phyloP scores from a whole-genome alignment of 2,888 invertebrate genomes.

The Podotricha telesiphe region DNA sequence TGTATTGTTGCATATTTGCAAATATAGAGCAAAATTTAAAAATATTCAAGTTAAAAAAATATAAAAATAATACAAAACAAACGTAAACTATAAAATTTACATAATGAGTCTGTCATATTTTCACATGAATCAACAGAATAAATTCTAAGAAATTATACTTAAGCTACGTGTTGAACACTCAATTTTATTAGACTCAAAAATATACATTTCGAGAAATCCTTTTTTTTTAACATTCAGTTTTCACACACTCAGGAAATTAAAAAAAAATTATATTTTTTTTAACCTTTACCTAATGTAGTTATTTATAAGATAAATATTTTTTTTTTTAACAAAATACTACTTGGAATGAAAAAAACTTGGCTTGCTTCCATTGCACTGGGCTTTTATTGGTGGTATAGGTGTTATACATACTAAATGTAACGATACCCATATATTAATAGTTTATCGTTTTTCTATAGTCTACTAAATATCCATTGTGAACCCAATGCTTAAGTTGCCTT shows the following conservation, averaged over 20 bases:
- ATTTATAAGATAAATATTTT: too few species aligned
- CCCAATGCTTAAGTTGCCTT: conserved; percentile 6
- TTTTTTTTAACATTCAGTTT: too few species aligned
- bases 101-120: background rate
- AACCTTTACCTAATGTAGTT: too few species aligned
- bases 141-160: background rate
- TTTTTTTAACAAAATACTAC: too few species aligned
- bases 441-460: conserved; percentile 18
- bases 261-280: too few species aligned
- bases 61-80: background rate
- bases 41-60: too few species aligned
- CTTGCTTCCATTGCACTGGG: too few species aligned
- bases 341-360: too few species aligned
- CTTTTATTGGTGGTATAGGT: background rate
- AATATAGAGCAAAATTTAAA: background rate
- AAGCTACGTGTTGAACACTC: background rate
- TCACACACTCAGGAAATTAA: too few species aligned
- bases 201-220: too few species aligned
- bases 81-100: conserved; percentile 11
- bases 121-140: background rate
- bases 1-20: background rate
- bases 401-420: background rate
- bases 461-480: conserved; percentile 15
- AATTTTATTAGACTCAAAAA: too few species aligned
- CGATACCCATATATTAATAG: conserved; percentile 4